These are phyloP conservation scores for Ectobius pallidus DNA, from an alignment of 2,888 invertebrate species.

Conservation along the genomic window DNA sequence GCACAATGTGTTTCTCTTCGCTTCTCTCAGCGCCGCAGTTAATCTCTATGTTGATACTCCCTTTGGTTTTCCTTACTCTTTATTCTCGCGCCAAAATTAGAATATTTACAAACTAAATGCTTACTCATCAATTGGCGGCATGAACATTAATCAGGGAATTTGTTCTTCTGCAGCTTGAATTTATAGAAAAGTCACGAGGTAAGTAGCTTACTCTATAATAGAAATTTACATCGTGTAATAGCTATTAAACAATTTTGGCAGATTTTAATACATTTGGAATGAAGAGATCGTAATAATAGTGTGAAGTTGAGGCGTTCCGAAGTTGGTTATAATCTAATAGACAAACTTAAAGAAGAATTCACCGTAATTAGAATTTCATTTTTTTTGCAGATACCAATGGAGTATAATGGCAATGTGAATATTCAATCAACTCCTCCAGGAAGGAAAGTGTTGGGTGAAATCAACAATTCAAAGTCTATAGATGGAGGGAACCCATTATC, in stretches of 20 bases:
- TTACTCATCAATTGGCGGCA: background rate
- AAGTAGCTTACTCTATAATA: no score
- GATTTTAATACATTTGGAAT: background rate
- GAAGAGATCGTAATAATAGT: background rate
- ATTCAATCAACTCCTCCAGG: slow-evolving; percentile 53
- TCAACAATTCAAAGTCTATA: slow-evolving; percentile 57
- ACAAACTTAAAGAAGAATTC: no score
- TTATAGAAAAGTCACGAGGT: no score
- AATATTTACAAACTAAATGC: background rate
- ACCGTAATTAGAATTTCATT: no score
- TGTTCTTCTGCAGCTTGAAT: no score
- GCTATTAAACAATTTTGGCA: background rate
- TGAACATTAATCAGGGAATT: background rate
- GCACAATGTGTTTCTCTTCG: no score
- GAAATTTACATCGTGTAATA: background rate
- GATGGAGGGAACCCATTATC: slow-evolving; percentile 58
- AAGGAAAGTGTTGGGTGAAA: slow-evolving; percentile 61
- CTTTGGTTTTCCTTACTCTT: background rate
- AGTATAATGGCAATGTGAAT: background rate
- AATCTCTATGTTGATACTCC: no score
- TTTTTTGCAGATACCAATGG: no score
- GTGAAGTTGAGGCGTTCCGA: background rate
- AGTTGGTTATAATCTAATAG: background rate
- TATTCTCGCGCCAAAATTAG: slow-evolving; percentile 17
- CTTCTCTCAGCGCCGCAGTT: no score